phyloP scores from a whole-genome alignment of 2,113 vertebrate genomes.

The Gymnarchus niloticus region DNA sequence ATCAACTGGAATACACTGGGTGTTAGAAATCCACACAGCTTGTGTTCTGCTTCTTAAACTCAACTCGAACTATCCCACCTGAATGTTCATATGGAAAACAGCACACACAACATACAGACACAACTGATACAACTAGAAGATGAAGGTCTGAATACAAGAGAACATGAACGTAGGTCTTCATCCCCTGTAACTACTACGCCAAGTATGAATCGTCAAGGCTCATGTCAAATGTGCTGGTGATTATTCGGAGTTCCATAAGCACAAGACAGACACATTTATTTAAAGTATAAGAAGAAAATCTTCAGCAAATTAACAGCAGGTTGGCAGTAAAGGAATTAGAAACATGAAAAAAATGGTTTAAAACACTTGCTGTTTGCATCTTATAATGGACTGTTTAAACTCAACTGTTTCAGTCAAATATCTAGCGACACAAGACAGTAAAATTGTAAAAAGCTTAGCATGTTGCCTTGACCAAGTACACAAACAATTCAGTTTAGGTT shows the following conservation, averaged over 20 bases:
- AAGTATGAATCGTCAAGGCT: not conserved
- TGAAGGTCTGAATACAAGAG: not conserved
- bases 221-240: not conserved
- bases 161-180: not conserved
- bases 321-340: not conserved
- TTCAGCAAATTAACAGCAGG: not conserved
- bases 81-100: slow-evolving; percentile 38
- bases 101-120: not conserved
- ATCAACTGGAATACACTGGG: slow-evolving; percentile 44
- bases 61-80: slow-evolving; percentile 44
- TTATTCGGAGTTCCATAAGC: not conserved
- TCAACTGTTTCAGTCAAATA: not conserved
- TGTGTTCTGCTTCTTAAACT: slow-evolving; percentile 21
- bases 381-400: not conserved
- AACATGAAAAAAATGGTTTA: not conserved
- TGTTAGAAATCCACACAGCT: slow-evolving; percentile 42
- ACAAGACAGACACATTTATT: not conserved
- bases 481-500: not conserved
- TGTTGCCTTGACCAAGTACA: not conserved
- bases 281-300: not conserved
- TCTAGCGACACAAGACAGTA: not conserved
- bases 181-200: not conserved
- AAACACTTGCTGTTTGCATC: not conserved
- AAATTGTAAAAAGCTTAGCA: not conserved
- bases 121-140: not conserved